Conservation (phyloP, 2,888 invertebrate genomes). For the Eupsilia transversa region DNA sequence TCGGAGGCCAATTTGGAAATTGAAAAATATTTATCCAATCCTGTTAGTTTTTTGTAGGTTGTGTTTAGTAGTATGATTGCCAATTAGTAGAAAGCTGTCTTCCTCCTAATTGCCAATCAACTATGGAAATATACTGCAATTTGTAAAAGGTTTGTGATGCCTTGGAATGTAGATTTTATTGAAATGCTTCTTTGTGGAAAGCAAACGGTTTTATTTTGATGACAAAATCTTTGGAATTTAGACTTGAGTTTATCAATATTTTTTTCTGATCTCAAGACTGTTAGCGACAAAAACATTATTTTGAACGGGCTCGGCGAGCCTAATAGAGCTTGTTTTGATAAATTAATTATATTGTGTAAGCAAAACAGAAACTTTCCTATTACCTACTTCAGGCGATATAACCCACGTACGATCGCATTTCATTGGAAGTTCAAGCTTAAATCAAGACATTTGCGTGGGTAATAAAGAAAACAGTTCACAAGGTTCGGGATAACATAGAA, state of each 20-base stretch:
- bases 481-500: constrained; percentile 29
- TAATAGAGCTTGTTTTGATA: not conserved
- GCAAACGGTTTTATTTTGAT: not conserved
- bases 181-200: not conserved
- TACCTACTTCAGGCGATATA: not conserved
- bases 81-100: constrained; percentile 25
- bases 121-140: constrained; percentile 6
- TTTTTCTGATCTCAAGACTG: constrained; percentile 1
- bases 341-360: not conserved
- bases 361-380: constrained; percentile 4
- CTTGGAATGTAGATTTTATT: no score
- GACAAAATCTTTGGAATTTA: not conserved
- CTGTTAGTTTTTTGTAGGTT: constrained; percentile 4
- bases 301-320: not conserved
- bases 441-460: constrained; percentile 34
- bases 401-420: constrained; percentile 10
- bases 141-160: not conserved
- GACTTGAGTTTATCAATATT: constrained; percentile 2
- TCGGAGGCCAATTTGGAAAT: not conserved
- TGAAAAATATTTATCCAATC: not conserved
- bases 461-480: constrained; percentile 2
- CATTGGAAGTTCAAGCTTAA: constrained; percentile 34
- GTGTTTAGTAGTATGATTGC: constrained; percentile 4
- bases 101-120: constrained; percentile 31
- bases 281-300: constrained; percentile 14